These are phyloP conservation scores for Willowsia nigromaculata DNA, from an alignment of 2,888 invertebrate species.

Conservation along the genomic window DNA sequence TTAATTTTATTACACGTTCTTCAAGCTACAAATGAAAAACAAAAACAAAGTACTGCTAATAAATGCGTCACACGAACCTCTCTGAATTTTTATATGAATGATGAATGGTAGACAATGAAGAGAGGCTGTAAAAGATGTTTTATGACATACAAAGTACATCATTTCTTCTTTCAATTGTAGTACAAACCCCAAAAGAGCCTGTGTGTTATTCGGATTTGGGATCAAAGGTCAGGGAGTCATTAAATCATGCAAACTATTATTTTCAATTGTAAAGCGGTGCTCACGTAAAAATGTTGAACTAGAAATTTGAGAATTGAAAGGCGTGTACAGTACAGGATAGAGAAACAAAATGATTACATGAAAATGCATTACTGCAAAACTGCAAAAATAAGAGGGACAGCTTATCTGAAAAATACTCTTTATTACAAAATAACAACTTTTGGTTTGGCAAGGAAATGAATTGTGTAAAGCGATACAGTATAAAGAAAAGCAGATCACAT, in stretches of 20 bases:
- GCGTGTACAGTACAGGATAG: conserved; percentile 22
- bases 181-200: conserved; percentile 9
- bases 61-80: not conserved
- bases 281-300: conserved; percentile 23
- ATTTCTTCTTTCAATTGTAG: not conserved
- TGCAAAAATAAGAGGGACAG: not conserved
- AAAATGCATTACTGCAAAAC: not conserved
- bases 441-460: conserved; percentile 22
- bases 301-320: conserved; percentile 35
- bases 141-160: conserved; percentile 13
- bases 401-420: not conserved
- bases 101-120: conserved; percentile 52
- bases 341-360: not conserved
- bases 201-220: conserved; percentile 11
- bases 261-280: conserved; percentile 13
- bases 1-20: conserved; percentile 53
- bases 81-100: conserved; percentile 5
- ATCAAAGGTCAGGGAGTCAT: conserved; percentile 66
- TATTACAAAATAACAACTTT: not conserved
- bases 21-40: not conserved
- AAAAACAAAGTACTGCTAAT: not conserved
- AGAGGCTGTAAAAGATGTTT: conserved; percentile 14
- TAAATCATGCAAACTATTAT: conserved; percentile 59
- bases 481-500: not conserved
- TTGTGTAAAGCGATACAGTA: not conserved